Evolutionary conservation across 2,113 vertebrate species (phyloP), one percentile per base, ranked within the genome.

Genomic region (Solenodon paradoxus): DNA sequence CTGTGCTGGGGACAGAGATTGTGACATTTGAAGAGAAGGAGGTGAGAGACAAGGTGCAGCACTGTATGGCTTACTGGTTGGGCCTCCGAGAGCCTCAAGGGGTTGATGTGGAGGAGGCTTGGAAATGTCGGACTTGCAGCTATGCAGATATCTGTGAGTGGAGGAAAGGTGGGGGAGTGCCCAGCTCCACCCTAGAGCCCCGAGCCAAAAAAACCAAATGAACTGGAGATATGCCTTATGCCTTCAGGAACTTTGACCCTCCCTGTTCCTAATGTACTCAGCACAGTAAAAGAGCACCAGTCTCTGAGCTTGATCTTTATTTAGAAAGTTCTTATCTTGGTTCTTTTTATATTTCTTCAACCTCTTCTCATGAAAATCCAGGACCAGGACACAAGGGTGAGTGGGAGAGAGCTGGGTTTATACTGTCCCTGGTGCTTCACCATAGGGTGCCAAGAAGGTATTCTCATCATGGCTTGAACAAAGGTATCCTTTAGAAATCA

Each of bases 51-150:
- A 97, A 97, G 59, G 95, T 98, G 9, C 96, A 63, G 32, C 51
- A 97, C 88, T 97, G 97, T 71, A 53, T 98, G 66, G 97, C 97
- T 35, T 99, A 98, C 84, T 99, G 98, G 98, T 97, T 66, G 42
- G 98, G 98, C 17, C 97, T 96, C 80, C 97, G 98, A 87, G 98
- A 98, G 35, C 96, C 98, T 32, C 96, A 90, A 72, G 98, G 98
- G 1, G 98, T 99, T 85, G 98, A 99, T 32, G 97, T 98, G 22
- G 98, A 99, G 92, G 98, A 99, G 40, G 98, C 97, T 1, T 99
- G 98, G 98, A 99, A 98, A 79, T 99, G 98, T 78, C 94, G 35
- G 77, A 96, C 72, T 2, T 99, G 98, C 32, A 78, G 7, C 35
- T 98, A 97, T 75, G 78, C 89, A 55, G 96, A 97, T 64, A 95